Percentiles rank a stretch among this genome's conserved stretches.
Evolutionary conservation across 2,888 invertebrate species (phyloP).

Genomic region (Scaptomyza polygonia): DNA sequence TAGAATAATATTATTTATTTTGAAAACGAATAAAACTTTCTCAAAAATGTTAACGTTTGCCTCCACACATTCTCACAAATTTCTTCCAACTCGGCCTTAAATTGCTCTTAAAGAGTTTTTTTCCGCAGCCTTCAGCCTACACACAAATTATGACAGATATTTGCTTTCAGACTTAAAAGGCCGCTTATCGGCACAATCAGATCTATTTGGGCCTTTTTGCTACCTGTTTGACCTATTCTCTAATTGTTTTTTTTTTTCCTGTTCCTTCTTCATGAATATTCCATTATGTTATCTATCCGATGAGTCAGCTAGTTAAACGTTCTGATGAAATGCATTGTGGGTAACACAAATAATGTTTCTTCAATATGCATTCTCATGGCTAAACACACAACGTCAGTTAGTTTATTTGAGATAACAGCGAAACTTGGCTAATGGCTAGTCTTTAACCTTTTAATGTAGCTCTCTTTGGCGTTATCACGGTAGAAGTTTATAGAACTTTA

Average conservation of each 20-base stretch:
- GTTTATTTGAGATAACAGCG: constrained; percentile 49
- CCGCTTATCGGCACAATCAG: constrained; percentile 52
- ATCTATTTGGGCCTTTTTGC: constrained; percentile 51
- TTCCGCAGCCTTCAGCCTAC: constrained; percentile 23
- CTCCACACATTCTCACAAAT: constrained; percentile 21
- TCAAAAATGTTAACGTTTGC: no score
- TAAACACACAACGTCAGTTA: constrained; percentile 5
- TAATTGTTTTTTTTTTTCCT: constrained; percentile 46
- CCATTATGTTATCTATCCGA: constrained; percentile 52
- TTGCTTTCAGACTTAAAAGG: constrained; percentile 58
- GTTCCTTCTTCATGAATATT: constrained; percentile 52
- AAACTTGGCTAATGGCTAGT: constrained; percentile 76
- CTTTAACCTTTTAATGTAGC: constrained; percentile 76
- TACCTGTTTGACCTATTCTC: constrained; percentile 56
- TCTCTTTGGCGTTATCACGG: constrained; percentile 63
- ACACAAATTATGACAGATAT: constrained; percentile 63
- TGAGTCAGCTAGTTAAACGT: constrained; percentile 71
- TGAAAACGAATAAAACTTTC: not conserved
- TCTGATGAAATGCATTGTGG: constrained; percentile 57
- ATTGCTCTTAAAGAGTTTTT: constrained; percentile 10
- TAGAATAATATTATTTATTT: not conserved
- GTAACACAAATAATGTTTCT: constrained; percentile 16
- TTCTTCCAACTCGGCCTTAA: constrained; percentile 6
- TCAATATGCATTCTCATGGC: constrained; percentile 62
- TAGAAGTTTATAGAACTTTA: constrained; percentile 61